Base-by-base conservation (phyloP, 2,797 vertebrate species). In the Tapera naevia region DNA sequence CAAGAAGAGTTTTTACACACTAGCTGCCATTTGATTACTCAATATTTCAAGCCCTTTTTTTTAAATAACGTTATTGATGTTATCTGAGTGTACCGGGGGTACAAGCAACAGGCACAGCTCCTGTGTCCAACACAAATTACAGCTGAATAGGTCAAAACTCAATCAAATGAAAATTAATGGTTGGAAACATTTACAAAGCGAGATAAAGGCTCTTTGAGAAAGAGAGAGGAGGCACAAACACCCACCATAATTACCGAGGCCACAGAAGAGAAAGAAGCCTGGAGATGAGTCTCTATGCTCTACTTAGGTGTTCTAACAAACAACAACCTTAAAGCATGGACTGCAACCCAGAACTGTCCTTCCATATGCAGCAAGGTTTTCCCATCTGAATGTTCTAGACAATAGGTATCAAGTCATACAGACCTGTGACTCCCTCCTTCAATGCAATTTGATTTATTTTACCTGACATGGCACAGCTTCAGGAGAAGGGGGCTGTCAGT, bases 321-420 rank as follows among this genome's bases (percentile, higher is more conserved):
- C 0, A 0, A 3, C 41, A 60, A 21, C 39, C n/a, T 45, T 56
- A 17, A 28, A 7, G 23, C 35, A 25, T 1, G 6, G 50, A 45
- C 33, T 81, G 56, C 41, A 79, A n/a, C 12, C 11, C 37, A 62
- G 56, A 73, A 32, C 27, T 35, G 2, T 28, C 23, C 78, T 27
- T 30, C 9, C 27, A 41, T 0, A 0, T 12, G 22, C 21, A 32
- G 28, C 11, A 5, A 1, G 19, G 22, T 67, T 83, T 86, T 67
- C 37, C 69, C 65, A 67, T 14, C 13, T 39, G 48, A 73, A 66
- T 25, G 19, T 28, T 48, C 61, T 11, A 22, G 35, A 61, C 72
- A 33, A 13, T 48, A 3, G 4, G 21, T 33, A 45, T 9, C 7
- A 4, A 33, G 32, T 65, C 53, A 28, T 5, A 27, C 48, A 33